A percentile compares a stretch with the other conserved stretches of the same genome.
These are phyloP conservation scores for Exaiptasia diaphana DNA, from an alignment of 64 coral and sea anemone genomes.

Conservation along the genomic window DNA sequence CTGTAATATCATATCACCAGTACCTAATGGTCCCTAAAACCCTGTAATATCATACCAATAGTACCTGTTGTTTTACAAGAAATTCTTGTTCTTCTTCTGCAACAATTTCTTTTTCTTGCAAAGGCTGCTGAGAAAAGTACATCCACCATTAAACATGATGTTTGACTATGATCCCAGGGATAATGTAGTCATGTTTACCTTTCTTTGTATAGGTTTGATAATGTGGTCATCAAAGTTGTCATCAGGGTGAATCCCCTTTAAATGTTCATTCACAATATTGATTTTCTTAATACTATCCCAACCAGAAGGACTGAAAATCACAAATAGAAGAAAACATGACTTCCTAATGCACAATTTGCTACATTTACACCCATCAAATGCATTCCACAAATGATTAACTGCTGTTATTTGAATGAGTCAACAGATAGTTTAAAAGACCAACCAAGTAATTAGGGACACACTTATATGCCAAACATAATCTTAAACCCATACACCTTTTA, in stretches of 20 bases:
- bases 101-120: conserved; percentile 90
- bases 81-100: conserved; percentile 97
- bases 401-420: too few species aligned
- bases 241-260: conserved; percentile 85
- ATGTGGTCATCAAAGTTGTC: conserved; percentile 98
- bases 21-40: too few species aligned
- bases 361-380: too few species aligned
- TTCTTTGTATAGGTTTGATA: conserved; percentile 83
- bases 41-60: too few species aligned
- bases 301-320: conserved; percentile 80
- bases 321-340: background rate
- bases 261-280: conserved; percentile 85
- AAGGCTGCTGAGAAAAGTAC: conserved; percentile 56
- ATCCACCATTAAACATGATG: background rate
- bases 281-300: conserved; percentile 98
- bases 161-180: background rate
- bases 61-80: conserved; percentile 92
- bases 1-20: too few species aligned
- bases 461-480: too few species aligned
- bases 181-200: conserved; percentile 21
- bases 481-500: too few species aligned
- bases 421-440: too few species aligned
- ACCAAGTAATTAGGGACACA: too few species aligned
- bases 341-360: too few species aligned
- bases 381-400: too few species aligned